Base-by-base conservation (phyloP, 2,797 vertebrate species). In the Dryobates pubescens region DNA sequence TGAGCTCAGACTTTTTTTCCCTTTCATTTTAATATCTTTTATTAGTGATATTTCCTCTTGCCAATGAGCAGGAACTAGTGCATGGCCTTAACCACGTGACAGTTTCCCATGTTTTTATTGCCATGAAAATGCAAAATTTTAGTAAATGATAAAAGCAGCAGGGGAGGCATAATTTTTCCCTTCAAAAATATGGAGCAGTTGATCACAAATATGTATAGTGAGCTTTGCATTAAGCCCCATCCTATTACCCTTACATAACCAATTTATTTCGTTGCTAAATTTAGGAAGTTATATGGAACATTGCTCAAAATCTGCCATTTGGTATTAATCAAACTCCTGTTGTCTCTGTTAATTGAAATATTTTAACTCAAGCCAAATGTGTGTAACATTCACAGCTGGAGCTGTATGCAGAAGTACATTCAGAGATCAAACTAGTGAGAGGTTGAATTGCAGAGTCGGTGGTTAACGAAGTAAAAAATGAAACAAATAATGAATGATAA, bases 301-400 rank as follows among this genome's bases (percentile, higher is more conserved):
- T 97, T 97, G 95, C 96, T 97, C 96, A 97, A 97, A 97, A 97
- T 97, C 96, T 96, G 95, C 96, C 86, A 96, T 96, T 97, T 91
- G 95, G 95, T 96, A 97, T 98, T 98, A 98, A 98, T 98, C 96
- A 97, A 97, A 96, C 96, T 97, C 96, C 97, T 96, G 97, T 97
- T 97, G 96, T 97, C 97, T 97, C 94, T 96, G 94, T 97, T 98
- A 98, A 98, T 97, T 97, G 97, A 97, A 98, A 97, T 98, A 96
- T 96, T 97, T 97, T 96, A 96, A 97, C 93, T 97, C 95, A 95
- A 94, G 94, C 95, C 96, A 94, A 97, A 97, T 94, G 91, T 90
- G 64, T 88, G 88, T 87, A 72, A 43, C 81, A 78, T 88, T 96
- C 93, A 90, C 96, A 95, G 96, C 96, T 97, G 95, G 96, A 97